Evolutionary conservation across 2,113 vertebrate genomes (phyloP).

Genomic region (Semnopithecus entellus): DNA sequence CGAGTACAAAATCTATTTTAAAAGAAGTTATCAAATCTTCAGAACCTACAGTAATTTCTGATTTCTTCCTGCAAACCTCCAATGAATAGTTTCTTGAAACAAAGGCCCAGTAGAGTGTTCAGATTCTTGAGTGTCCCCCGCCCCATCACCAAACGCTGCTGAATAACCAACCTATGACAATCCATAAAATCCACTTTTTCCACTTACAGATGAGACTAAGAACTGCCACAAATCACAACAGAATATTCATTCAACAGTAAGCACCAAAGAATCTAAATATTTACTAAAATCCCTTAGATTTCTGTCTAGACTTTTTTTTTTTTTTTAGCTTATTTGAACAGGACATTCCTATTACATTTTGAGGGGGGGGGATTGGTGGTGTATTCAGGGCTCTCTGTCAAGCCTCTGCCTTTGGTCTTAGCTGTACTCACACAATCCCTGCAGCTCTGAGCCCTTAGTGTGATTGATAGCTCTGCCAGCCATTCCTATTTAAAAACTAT

Average conservation of each 20-base stretch:
- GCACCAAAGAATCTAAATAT: not conserved
- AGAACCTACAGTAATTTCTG: not conserved
- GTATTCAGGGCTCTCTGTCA: slow-evolving; percentile 36
- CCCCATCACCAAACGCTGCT: no score
- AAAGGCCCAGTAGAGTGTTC: not conserved
- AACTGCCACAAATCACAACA: accelerated
- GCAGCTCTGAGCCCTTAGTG: slow-evolving; percentile 44
- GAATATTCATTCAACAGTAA: not conserved
- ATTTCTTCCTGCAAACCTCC: not conserved
- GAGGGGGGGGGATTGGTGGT: slow-evolving; percentile 8
- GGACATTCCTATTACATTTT: not conserved
- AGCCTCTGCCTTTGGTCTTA: slow-evolving; percentile 23
- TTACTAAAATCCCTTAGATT: slow-evolving; percentile 9
- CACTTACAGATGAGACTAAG: not conserved
- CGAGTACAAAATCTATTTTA: not conserved
- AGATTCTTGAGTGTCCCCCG: accelerated
- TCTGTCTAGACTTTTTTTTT: not conserved
- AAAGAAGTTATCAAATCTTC: not conserved
- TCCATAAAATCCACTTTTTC: not conserved
- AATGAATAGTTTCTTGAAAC: not conserved
- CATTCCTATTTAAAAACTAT: slow-evolving; percentile 75
- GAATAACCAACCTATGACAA: not conserved
- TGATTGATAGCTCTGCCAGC: slow-evolving; percentile 79
- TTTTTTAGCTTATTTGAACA: not conserved
- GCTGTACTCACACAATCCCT: not conserved